These are phyloP conservation scores for Melanerpes formicivorus DNA, from an alignment of 2,113 vertebrate species.

Conservation along the genomic window DNA sequence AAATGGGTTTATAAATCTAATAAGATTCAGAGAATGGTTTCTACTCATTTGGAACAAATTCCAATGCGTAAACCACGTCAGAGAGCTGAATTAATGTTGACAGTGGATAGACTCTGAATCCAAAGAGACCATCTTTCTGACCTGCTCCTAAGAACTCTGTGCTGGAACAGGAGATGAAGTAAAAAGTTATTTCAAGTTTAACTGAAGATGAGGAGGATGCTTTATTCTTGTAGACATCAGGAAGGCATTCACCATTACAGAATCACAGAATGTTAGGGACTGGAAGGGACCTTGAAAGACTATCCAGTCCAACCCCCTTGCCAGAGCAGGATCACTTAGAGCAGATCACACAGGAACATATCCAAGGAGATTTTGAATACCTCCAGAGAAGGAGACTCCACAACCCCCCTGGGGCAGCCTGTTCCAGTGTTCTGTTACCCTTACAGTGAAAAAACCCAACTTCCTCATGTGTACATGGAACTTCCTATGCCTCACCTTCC, in stretches of 20 bases:
- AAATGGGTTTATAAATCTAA: constrained; percentile 3
- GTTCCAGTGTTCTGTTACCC: no score
- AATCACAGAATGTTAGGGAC: no score
- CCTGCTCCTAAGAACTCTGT: neutral
- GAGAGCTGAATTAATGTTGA: constrained; percentile 18
- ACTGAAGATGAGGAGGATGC: neutral
- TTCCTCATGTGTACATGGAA: no score
- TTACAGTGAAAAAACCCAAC: no score
- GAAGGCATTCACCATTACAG: neutral
- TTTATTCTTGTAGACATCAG: neutral
- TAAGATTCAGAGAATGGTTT: constrained; percentile 12
- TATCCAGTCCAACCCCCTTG: no score
- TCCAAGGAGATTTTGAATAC: no score
- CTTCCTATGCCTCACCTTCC: no score
- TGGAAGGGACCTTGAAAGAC: no score
- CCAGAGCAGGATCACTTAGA: no score
- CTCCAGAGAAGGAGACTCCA: no score
- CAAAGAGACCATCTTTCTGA: neutral
- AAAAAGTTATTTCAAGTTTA: neutral
- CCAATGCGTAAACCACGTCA: neutral
- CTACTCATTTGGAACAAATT: constrained; percentile 45
- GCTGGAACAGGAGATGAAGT: neutral
- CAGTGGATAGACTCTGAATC: neutral
- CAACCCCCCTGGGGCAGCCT: no score
- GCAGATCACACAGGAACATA: no score